Evolutionary conservation across 35 echinoderm and acorn worm species (phyloP), one percentile per base, ranked within the genome.

Genomic region (Ptychodera flava): DNA sequence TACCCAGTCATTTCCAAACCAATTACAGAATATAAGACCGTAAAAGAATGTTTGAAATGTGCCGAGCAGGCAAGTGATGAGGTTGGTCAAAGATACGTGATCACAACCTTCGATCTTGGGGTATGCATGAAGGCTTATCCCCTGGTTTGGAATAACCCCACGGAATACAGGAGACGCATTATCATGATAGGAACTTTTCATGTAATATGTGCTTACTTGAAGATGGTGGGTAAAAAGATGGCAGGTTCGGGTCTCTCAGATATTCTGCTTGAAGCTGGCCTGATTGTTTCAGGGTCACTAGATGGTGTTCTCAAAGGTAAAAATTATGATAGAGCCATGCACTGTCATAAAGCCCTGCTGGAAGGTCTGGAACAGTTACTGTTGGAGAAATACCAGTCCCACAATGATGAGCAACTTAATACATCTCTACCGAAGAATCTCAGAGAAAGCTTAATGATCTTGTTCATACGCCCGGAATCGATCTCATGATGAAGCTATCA

Each of bases 51-150:
- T 29, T 53, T 91, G 16, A 28, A 32, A 32, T 35, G n/a, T 2
- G 83, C 92, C 15, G 87, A 87, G 27, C 37, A 78, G 22, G 93
- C 93, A 34, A 92, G 86, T 31, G 32, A 77, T 16, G 93, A 95
- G 83, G 93, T 95, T 1, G 93, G 93, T 28, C 90, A 95, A 79
- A 30, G 87, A 31, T 95, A 89, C 35, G 84, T 87, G 31, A 89
- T 95, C n/a, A 92, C 37, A 15, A 89, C 90, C 0, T 95, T 95
- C 87, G 93, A 95, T 37, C 35, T 94, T 12, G 85, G 89, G 27
- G 93, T 91, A 0, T 91, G 85, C 37, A 95, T 95, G 93, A 95
- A 92, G 32, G 93, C 93, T 1, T 87, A 78, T 79, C 93, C 90
- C 1, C 35, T 95, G 27, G 36, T 95, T 15, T 95, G 86, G 90